Conservation (phyloP, 2,888 invertebrate genomes). For the Coenonympha glycerion region DNA sequence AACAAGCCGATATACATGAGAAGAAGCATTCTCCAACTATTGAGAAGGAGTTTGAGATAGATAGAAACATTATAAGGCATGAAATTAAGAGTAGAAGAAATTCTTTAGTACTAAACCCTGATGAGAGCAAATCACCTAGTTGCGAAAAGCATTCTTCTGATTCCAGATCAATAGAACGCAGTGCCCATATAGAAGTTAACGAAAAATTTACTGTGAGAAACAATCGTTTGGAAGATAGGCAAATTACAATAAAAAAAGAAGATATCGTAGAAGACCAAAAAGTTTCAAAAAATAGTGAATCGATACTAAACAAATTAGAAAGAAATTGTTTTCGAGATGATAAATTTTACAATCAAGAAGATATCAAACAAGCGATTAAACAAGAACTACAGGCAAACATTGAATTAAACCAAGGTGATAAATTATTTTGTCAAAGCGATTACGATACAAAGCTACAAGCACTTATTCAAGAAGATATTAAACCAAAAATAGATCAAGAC, state of each 20-base stretch:
- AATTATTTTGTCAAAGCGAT: conserved; percentile 34
- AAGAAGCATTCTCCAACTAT: conserved; percentile 35
- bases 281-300: conserved; percentile 19
- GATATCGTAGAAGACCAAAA: conserved; percentile 22
- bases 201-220: conserved; percentile 23
- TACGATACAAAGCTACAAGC: conserved; percentile 39
- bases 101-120: conserved; percentile 24
- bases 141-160: conserved; percentile 27
- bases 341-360: conserved; percentile 18
- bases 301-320: conserved; percentile 21
- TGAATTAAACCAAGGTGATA: conserved; percentile 21
- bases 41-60: conserved; percentile 36
- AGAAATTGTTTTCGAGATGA: conserved; percentile 22
- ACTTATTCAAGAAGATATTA: conserved; percentile 40
- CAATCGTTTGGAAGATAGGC: conserved; percentile 19
- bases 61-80: conserved; percentile 42
- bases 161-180: conserved; percentile 21
- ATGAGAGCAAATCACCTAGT: conserved; percentile 33
- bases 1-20: conserved; percentile 36
- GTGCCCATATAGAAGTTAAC: conserved; percentile 15
- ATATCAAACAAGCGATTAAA: conserved; percentile 22
- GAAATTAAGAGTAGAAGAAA: conserved; percentile 32
- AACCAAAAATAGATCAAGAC: conserved; percentile 37
- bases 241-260: conserved; percentile 18
- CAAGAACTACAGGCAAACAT: conserved; percentile 21